These are phyloP conservation scores for Lontra canadensis DNA, from an alignment of 2,113 vertebrate genomes.

Conservation along the genomic window DNA sequence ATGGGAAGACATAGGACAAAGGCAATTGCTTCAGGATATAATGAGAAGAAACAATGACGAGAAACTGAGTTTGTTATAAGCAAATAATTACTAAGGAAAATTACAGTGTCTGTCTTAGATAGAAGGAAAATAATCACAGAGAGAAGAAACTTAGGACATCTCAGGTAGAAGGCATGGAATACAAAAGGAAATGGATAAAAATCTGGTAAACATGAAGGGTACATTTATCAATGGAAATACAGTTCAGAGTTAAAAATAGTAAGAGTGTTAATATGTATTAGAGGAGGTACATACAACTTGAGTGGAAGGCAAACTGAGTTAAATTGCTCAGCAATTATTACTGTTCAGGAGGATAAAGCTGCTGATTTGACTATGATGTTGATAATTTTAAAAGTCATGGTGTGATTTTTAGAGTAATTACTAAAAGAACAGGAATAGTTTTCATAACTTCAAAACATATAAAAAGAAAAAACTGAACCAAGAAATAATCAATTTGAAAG, in stretches of 20 bases:
- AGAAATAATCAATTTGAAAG: background rate
- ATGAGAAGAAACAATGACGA: background rate
- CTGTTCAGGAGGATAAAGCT: background rate
- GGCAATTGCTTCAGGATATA: background rate
- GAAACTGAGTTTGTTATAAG: background rate
- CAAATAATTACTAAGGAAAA: background rate
- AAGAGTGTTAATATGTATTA: background rate
- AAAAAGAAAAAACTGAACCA: background rate
- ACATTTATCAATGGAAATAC: background rate
- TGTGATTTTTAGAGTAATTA: background rate
- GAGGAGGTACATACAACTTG: background rate
- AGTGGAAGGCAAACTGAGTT: background rate
- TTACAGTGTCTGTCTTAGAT: background rate
- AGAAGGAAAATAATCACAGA: background rate
- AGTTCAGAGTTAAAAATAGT: background rate
- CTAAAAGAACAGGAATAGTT: background rate
- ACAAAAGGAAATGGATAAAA: background rate
- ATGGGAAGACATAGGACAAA: background rate
- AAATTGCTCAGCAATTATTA: background rate
- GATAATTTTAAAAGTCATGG: background rate
- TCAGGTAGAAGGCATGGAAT: background rate
- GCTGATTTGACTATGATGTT: background rate
- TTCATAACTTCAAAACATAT: background rate
- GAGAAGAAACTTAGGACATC: background rate
- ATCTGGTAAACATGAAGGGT: background rate